Evolutionary conservation across 2,888 invertebrate species (phyloP), one percentile per base, ranked within the genome.

Genomic region (Lasioglossum calceatum): DNA sequence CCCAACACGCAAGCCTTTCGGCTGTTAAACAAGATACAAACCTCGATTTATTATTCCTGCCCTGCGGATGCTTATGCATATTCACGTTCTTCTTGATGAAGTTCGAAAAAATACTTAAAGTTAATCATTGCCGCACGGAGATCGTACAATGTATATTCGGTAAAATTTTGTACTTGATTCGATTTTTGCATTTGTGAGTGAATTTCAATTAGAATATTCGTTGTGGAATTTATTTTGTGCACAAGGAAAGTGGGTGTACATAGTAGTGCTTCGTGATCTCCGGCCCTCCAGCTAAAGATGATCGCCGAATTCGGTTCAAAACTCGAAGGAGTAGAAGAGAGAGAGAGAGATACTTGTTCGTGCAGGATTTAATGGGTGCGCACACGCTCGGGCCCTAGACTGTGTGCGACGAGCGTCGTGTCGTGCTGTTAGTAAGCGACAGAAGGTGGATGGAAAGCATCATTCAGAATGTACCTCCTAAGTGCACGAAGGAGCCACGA

Each of bases 401-500:
- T 86, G 86, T 89, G 80, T 80, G 81, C 76, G 89, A 84, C 86
- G 85, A 80, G 86, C 82, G 84, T 87, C 89, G 84, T 84, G 87
- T 88, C 89, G 87, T 84, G 91, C 91, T 85, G 90, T 90, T 89
- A 81, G 91, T 85, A 87, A 90, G 86, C 89, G 91, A 91, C 91
- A 89, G 88, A 91, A 91, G 92, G 92, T 90, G 90, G 89, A 92
- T 91, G 89, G 91, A 92, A 91, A 89, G 83, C 90, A 90, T 91
- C 90, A 87, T 90, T 91, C 91, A 91, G 91, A 78, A 42, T 70
- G 85, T 81, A 81, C 79, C 89, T 88, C 87, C 87, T 89, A 87
- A 91, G 87, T 87, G 88, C 89, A 90, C 87, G 86, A 79, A 89
- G 89, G 78, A 91, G 81, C 87, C 88, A 84, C 87, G 82, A 89